phyloP scores from a whole-genome alignment of 2,797 vertebrate species.

The Halcyon badia region DNA sequence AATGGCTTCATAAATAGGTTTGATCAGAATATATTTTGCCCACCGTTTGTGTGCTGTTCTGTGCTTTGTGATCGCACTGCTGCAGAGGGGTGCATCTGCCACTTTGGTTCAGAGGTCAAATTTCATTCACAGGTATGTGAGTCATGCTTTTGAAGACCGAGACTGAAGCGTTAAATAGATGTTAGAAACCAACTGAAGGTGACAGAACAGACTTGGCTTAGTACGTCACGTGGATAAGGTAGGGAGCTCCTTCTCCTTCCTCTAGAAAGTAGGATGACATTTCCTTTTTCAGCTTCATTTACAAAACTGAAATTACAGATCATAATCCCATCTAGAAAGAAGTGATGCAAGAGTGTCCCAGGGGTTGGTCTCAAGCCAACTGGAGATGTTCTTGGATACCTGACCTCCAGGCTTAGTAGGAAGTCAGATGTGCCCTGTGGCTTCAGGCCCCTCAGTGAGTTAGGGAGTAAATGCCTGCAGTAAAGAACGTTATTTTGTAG shows the following conservation, averaged over 20 bases:
- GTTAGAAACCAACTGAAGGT: background rate
- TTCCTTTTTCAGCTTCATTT: background rate
- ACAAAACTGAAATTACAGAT: background rate
- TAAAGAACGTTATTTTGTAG: background rate
- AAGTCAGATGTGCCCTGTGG: background rate
- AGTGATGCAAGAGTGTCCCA: background rate
- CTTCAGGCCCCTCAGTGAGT: background rate
- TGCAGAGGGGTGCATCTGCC: background rate
- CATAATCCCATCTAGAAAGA: background rate
- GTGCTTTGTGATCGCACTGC: background rate
- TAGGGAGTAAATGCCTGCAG: background rate
- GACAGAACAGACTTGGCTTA: background rate
- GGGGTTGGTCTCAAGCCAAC: background rate
- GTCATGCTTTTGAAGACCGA: background rate
- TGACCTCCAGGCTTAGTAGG: background rate
- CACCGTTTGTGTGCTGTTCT: background rate
- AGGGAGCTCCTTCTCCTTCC: background rate
- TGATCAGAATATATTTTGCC: background rate
- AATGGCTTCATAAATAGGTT: background rate
- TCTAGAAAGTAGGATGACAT: fast-evolving
- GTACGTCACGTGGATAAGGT: background rate
- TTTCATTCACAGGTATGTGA: background rate
- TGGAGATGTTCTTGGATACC: background rate
- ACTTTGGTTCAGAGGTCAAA: background rate
- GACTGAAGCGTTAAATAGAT: background rate